phyloP scores from a whole-genome alignment of 2,797 vertebrate genomes.

The Pipistrellus pygmaeus region DNA sequence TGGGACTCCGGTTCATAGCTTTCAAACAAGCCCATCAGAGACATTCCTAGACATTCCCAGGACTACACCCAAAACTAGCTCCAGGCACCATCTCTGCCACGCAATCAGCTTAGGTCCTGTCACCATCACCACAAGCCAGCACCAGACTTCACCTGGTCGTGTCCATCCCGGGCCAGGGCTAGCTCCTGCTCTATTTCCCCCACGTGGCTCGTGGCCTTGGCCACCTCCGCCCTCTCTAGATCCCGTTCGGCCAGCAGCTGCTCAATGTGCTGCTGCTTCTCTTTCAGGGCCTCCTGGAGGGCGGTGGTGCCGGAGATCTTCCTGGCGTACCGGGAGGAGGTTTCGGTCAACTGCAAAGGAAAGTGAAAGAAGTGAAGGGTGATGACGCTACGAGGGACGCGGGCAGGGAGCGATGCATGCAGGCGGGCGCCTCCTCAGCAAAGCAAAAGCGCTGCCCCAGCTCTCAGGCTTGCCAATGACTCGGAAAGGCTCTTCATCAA shows the following conservation, averaged over 20 bases:
- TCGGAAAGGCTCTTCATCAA: background rate
- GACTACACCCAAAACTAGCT: background rate
- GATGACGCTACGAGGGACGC: background rate
- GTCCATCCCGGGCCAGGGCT: conserved; percentile 93
- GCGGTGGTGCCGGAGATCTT: conserved; percentile 99
- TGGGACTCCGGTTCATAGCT: background rate
- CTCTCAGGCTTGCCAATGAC: background rate
- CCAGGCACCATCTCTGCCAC: background rate
- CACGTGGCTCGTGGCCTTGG: conserved; percentile 97
- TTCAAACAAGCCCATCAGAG: conserved; percentile 47
- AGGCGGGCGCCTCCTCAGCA: background rate
- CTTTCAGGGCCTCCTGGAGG: conserved; percentile 98
- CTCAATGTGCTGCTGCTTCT: conserved; percentile 99
- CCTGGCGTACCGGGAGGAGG: conserved; percentile 96
- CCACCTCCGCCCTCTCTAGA: conserved; percentile 97
- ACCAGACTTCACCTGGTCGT: conserved; percentile 93
- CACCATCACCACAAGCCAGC: conserved; percentile 36
- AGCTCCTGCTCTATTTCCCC: conserved; percentile 97
- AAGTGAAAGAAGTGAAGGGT: conserved; percentile 76
- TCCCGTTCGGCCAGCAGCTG: conserved; percentile 98
- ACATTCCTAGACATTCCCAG: background rate
- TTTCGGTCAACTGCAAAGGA: conserved; percentile 95
- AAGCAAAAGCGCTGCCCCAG: conserved; percentile 55
- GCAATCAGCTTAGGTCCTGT: conserved; percentile 26
- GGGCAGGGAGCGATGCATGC: conserved; percentile 31